Percentiles rank a stretch among this genome's conserved stretches.
Conservation (phyloP, 2,888 invertebrate species). For the Drosophila buzzatii region DNA sequence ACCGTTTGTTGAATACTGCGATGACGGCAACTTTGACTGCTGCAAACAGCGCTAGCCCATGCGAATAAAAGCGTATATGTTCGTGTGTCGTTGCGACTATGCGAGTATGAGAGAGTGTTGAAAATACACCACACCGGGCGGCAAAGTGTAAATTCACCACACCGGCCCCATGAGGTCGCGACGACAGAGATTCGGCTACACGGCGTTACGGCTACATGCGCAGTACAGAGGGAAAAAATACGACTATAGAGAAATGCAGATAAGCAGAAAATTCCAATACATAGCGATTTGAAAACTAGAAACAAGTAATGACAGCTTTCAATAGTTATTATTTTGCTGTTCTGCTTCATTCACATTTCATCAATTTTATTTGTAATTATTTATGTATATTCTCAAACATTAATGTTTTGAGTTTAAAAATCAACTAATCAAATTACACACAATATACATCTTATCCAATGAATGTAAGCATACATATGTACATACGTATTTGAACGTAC, state of each 20-base stretch:
- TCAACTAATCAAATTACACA: constrained; percentile 11
- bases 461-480: constrained; percentile 1
- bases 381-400: constrained; percentile 6
- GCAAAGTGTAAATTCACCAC: constrained; percentile 65
- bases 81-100: constrained; percentile 4
- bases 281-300: constrained; percentile 26
- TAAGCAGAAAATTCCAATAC: constrained; percentile 62
- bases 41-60: constrained; percentile 36
- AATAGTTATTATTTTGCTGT: constrained; percentile 7
- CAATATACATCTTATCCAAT: constrained; percentile 6
- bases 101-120: constrained; percentile 16
- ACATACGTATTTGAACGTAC: background rate
- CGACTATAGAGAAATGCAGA: constrained; percentile 60
- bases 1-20: constrained; percentile 67
- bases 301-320: constrained; percentile 17
- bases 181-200: constrained; percentile 49
- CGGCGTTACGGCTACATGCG: constrained; percentile 45
- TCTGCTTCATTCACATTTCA: background rate
- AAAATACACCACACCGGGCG: constrained; percentile 62
- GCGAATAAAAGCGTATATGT: background rate
- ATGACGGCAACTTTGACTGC: constrained; percentile 65
- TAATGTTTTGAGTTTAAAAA: background rate
- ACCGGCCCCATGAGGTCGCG: constrained; percentile 75
- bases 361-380: constrained; percentile 9
- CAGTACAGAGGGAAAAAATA: constrained; percentile 50